Conservation (phyloP, 2,797 vertebrate species). For the Lepidocolaptes lacrymiger region DNA sequence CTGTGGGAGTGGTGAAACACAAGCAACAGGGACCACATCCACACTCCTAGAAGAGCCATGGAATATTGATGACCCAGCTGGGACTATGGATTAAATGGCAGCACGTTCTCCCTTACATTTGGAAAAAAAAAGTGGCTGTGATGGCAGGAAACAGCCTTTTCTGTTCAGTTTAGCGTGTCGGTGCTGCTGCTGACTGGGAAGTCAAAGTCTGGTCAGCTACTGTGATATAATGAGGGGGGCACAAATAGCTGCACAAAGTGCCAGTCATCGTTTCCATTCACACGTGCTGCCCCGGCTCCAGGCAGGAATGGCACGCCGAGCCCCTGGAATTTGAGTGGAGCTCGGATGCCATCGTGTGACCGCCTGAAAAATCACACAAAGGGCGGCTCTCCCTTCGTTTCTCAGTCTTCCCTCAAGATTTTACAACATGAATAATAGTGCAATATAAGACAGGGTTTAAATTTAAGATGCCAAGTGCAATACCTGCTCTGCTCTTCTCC, state of each 20-base stretch:
- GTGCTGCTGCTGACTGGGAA: neutral
- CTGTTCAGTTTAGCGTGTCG: neutral
- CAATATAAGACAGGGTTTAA: accelerated
- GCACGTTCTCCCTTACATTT: neutral
- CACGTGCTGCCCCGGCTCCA: neutral
- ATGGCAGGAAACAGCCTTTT: neutral
- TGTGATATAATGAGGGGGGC: accelerated
- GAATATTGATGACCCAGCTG: neutral
- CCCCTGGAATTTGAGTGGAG: accelerated
- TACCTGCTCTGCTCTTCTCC: neutral
- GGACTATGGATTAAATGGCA: neutral
- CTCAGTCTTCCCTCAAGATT: neutral
- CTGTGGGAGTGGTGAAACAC: neutral
- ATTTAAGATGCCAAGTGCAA: neutral
- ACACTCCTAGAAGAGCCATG: neutral
- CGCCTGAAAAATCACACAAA: neutral
- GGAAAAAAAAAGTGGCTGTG: neutral
- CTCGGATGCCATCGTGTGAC: constrained; percentile 37
- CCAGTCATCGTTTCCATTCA: neutral
- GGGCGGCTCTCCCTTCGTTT: accelerated
- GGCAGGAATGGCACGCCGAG: accelerated
- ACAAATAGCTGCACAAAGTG: neutral
- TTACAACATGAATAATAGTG: neutral
- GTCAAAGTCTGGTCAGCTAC: neutral
- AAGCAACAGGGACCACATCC: neutral